These are phyloP conservation scores for Dynastes grantii DNA, from an alignment of 2,888 invertebrate genomes.

Conservation along the genomic window DNA sequence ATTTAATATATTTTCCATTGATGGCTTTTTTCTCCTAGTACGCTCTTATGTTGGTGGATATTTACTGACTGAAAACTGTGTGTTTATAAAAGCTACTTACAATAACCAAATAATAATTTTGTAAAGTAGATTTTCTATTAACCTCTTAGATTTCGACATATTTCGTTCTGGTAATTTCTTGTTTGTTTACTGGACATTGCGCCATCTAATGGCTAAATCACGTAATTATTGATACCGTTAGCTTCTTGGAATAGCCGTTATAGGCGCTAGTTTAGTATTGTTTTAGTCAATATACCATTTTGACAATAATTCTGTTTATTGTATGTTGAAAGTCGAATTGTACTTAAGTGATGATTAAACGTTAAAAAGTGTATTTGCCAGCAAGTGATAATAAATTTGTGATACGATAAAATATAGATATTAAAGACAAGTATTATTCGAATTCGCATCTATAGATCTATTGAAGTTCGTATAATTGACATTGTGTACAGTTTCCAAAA, in stretches of 20 bases:
- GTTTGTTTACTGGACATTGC: background rate
- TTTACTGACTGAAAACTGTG: no score
- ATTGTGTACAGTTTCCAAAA: slow-evolving; percentile 39
- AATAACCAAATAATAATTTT: no score
- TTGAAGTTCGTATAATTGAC: slow-evolving; percentile 27
- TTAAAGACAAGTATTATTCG: slow-evolving; percentile 20
- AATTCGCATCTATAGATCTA: slow-evolving; percentile 14
- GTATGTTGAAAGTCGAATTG: slow-evolving; percentile 58
- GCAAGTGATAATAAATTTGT: slow-evolving; percentile 51
- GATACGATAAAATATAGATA: slow-evolving; percentile 43
- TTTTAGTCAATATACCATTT: slow-evolving; percentile 67
- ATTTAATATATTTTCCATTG: slow-evolving; percentile 54
- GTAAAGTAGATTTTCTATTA: no score
- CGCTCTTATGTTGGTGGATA: no score
- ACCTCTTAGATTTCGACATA: no score
- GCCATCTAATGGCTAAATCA: slow-evolving; percentile 15
- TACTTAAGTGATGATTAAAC: slow-evolving; percentile 43
- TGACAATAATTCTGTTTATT: slow-evolving; percentile 69
- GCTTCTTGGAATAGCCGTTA: slow-evolving; percentile 32
- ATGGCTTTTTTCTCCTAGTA: no score
- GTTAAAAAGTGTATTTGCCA: slow-evolving; percentile 28
- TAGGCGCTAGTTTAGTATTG: slow-evolving; percentile 61
- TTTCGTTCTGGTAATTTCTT: no score
- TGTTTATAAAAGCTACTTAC: no score
- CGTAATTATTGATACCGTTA: background rate